Percentiles rank a stretch among this genome's conserved stretches.
Conservation (phyloP, 1,140 invertebrate species). For the Radopholus similis region DNA sequence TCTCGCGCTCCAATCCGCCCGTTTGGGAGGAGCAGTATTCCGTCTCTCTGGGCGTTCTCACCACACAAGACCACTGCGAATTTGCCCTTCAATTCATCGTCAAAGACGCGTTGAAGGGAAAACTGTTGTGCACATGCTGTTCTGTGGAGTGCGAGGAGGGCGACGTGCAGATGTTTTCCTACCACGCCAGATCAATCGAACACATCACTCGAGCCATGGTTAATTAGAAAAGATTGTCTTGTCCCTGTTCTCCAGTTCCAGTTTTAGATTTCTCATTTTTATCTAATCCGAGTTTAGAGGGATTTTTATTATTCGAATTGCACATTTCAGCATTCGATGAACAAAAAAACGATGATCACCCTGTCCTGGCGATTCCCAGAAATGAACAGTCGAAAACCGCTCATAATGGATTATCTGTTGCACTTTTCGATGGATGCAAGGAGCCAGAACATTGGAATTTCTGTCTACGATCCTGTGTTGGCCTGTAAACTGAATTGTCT, state of each 20-base stretch:
- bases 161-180: slow-evolving; percentile 23
- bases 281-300: neutral
- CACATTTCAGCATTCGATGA: slow-evolving; percentile 24
- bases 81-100: slow-evolving; percentile 23
- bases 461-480: slow-evolving; percentile 28
- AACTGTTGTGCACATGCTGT: slow-evolving; percentile 25
- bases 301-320: neutral
- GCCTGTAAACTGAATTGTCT: slow-evolving; percentile 25
- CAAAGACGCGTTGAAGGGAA: slow-evolving; percentile 8
- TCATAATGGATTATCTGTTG: slow-evolving; percentile 23
- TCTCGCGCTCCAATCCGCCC: neutral
- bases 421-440: slow-evolving; percentile 5
- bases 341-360: slow-evolving; percentile 19
- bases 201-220: slow-evolving; percentile 25
- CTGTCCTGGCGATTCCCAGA: neutral
- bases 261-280: slow-evolving; percentile 1
- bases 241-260: neutral
- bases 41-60: slow-evolving; percentile 4
- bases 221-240: neutral
- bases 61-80: slow-evolving; percentile 25
- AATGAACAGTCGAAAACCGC: neutral
- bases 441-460: neutral
- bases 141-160: slow-evolving; percentile 26
- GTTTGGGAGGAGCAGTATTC: slow-evolving; percentile 27
- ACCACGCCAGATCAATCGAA: slow-evolving; percentile 13